Percentiles rank a stretch among this genome's conserved stretches.
phyloP scores from a whole-genome alignment of 2,888 invertebrate genomes.

The Eupithecia inturbata region DNA sequence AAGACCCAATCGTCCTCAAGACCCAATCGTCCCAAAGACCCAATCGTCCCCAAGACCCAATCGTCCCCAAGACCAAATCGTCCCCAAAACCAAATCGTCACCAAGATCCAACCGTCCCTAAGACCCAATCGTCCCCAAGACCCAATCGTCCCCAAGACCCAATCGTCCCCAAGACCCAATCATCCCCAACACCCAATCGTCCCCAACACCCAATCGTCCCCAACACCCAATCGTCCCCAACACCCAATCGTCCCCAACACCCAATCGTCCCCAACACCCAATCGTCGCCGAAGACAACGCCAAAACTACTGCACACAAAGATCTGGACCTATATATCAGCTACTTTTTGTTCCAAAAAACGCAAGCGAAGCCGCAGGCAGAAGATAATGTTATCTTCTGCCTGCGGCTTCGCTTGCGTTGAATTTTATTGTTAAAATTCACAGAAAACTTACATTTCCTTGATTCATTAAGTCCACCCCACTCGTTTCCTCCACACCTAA shows the following conservation, averaged over 20 bases:
- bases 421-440: neutral
- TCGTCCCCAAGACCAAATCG: neutral
- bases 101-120: neutral
- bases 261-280: neutral
- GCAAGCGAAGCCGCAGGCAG: neutral
- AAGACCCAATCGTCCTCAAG: neutral
- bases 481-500: constrained; percentile 66
- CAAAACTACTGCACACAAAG: too few species aligned
- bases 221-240: neutral
- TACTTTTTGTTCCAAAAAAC: neutral
- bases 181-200: too few species aligned
- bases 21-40: neutral
- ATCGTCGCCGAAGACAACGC: too few species aligned
- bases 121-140: neutral
- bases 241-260: neutral
- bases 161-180: too few species aligned
- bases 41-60: neutral
- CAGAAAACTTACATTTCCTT: constrained; percentile 66
- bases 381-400: too few species aligned
- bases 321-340: too few species aligned
- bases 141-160: too few species aligned
- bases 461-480: constrained; percentile 52
- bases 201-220: neutral
- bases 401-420: too few species aligned
- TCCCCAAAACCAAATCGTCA: neutral